Conservation (phyloP, 2,113 vertebrate species). For the Takifugu flavidus region DNA sequence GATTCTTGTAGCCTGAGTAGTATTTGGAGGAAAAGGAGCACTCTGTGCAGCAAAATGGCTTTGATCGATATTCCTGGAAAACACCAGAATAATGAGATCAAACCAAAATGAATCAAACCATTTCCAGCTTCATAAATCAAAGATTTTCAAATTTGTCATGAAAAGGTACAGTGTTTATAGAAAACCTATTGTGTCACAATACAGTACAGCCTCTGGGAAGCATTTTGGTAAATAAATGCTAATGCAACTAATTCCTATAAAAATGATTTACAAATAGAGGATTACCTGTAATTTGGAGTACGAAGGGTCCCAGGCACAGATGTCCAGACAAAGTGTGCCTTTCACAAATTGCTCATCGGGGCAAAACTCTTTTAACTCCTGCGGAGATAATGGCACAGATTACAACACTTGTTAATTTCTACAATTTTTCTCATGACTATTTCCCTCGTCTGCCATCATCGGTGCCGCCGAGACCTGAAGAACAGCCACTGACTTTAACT, state of each 20-base stretch:
- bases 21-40: conserved; percentile 96
- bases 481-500: no score
- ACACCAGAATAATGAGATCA: conserved; percentile 5
- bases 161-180: no score
- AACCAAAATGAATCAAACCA: no score
- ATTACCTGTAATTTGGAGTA: conserved; percentile 94
- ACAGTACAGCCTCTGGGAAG: no score
- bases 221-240: background rate
- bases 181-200: no score
- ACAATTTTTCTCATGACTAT: background rate
- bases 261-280: background rate
- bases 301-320: conserved; percentile 92
- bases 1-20: conserved; percentile 99
- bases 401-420: background rate
- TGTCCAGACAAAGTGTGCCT: conserved; percentile 87
- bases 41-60: conserved; percentile 97
- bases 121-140: no score
- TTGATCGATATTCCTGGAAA: conserved; percentile 90
- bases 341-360: conserved; percentile 93
- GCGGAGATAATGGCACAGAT: conserved; percentile 1
- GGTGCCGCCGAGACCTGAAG: no score
- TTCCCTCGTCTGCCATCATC: no score
- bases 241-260: background rate
- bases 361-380: conserved; percentile 97
- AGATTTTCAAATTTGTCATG: no score